Evolutionary conservation across 2,797 vertebrate genomes (phyloP), one percentile per base, ranked within the genome.

Genomic region (Mareca strepera): DNA sequence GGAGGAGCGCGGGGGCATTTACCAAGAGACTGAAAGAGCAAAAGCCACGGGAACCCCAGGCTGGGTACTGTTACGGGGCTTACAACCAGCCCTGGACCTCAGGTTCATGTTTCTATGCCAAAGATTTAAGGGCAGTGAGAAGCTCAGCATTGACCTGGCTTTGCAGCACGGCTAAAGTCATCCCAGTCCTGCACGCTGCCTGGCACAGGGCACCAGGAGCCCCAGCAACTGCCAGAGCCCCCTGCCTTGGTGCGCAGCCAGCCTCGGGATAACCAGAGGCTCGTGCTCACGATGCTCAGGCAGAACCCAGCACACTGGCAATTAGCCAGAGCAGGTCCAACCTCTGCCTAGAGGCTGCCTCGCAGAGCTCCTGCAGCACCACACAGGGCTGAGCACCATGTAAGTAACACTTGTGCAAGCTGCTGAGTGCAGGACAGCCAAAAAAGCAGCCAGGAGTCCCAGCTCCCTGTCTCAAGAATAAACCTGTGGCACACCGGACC

Each of bases 321-420:
- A 6, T 5, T 39, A n/a, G 37, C 29, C 31, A 43, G 17, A 33
- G 59, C 23, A 64, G 37, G 37, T 31, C 59, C 31, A 41, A 12
- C 22, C 41, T 8, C 63, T 79, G 80, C 7, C 6, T 2, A 12
- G 17, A 8, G 37, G 4, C 67, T 39, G 35, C 14, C n/a, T 82
- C 67, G 48, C 4, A 3, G 41, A 23, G 48, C 16, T 17, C 50
- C 22, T 44, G 43, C 15, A 33, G 72, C 25, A 62, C 53, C 3
- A 0, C 12, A 11, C 2, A 0, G 26, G 16, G 28, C 9, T 12
- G 15, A 52, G 33, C 10, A 2, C 5, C 18, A 31, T 75, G 48
- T 46, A 81, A 21, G 62, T 28, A 87, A 46, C 22, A 6, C n/a
- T 1, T 1, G 28, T 46, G 41, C 21, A 6, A 1, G 31, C 39